Base-by-base conservation (phyloP, 2,797 vertebrate genomes). In the Natrix natrix region DNA sequence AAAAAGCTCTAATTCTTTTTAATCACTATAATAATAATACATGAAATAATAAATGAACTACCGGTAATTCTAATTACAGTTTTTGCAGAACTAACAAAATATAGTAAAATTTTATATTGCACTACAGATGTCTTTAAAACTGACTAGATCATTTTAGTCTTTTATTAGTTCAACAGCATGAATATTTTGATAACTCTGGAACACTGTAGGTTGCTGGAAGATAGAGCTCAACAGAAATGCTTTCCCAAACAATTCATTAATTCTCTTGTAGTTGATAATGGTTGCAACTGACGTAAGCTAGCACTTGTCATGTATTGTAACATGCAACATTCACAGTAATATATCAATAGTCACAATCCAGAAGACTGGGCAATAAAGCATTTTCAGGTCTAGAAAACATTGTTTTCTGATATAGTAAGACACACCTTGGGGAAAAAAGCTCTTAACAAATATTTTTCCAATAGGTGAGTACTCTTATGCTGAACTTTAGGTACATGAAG, bases 1-100 rank as follows among this genome's bases (percentile, higher is more conserved):
- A 57, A 94, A 94, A 95, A 54, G 92, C 91, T 87, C 92, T 92
- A 95, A 14, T 63, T 37, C 90, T 93, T 5, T 87, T 28, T 92
- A 92, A 95, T 91, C 95, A 92, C 94, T 95, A 94, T 96, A 95
- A 94, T 94, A 94, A 96, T 96, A 95, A 43, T 43, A 43, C 2
- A 97, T 96, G 74, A 93, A 96, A 95, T 96, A 95, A 97, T 96
- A 94, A 95, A 96, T 93, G 88, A 93, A 92, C 96, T 43, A 43
- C 43, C 43, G 43, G 43, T 95, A 94, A 97, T 97, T 97, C 94
- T 95, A 95, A 94, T 96, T 90, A 86, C 90, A 90, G 92, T 94
- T 92, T 96, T 96, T 95, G 92, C 93, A 48, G n/a, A 14, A 83
- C 74, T 48, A 48, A 86, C 56, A 91, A 22, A 14, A 22, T 48